Evolutionary conservation across 2,797 vertebrate genomes (phyloP), one percentile per base, ranked within the genome.

Genomic region (Sebastiscus albofasciatus): DNA sequence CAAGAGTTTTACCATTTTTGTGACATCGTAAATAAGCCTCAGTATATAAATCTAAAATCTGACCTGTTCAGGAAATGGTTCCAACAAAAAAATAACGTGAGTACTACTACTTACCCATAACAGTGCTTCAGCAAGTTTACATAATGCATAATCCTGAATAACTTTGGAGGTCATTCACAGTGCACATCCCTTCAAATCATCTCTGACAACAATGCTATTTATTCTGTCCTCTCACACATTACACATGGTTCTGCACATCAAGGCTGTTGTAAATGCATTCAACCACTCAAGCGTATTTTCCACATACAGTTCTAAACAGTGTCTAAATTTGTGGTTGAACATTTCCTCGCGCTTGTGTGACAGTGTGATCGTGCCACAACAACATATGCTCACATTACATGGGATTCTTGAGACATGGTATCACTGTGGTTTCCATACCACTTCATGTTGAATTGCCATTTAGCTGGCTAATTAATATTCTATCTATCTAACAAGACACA

Each of bases 111-210:
- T 4, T 27, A 27, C 4, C 16, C 24, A n/a, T 13, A 39, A 42
- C 31, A 73, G 34, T 60, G 18, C 9, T 70, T 70, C n/a, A 55
- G 60, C 24, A 60, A 7, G 54, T 71, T 71, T 56, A 22, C 59
- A 65, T 70, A 66, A 75, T 66, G 24, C 58, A 80, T 72, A 22
- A 58, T 68, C n/a, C 46, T 27, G 26, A 79, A 52, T 42, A 59
- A 73, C 26, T 75, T 67, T 36, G 14, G 49, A 67, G 67, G 70
- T 81, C 65, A 76, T 59, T 29, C 12, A 62, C 54, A 77, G 72
- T 62, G 29, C 66, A 67, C 22, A 70, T 61, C 6, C 11, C 8
- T 75, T 59, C 9, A 58, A 73, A 77, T 46, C 24, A 33, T 8
- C 14, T 65, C 52, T 24, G 42, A 62, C 56, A 68, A 65, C 52